These are phyloP conservation scores for Nezara viridula DNA, from an alignment of 2,888 invertebrate genomes.

Conservation along the genomic window DNA sequence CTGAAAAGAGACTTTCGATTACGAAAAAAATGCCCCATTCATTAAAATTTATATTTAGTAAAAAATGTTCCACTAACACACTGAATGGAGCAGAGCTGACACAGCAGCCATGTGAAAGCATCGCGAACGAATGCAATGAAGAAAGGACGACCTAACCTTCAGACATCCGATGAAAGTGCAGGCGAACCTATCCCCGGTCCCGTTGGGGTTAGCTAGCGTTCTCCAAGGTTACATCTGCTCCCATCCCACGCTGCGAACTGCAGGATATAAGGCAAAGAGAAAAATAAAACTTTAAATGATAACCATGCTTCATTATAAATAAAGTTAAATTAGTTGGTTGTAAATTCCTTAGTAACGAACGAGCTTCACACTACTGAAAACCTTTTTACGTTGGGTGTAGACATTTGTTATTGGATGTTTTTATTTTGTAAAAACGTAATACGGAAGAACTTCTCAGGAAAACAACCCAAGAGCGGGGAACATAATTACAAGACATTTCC, in stretches of 20 bases:
- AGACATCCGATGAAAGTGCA: conserved; percentile 11
- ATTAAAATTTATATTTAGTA: background rate
- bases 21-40: background rate
- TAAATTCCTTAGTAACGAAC: too few relatives aligned
- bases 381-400: too few relatives aligned
- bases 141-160: conserved; percentile 9
- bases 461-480: too few relatives aligned
- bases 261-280: background rate
- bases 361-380: too few relatives aligned
- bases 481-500: too few relatives aligned
- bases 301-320: too few relatives aligned
- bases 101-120: background rate
- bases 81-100: background rate
- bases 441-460: too few relatives aligned
- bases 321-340: too few relatives aligned
- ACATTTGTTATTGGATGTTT: too few relatives aligned
- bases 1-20: background rate
- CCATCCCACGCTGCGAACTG: background rate
- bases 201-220: conserved; percentile 3
- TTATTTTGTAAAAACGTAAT: too few relatives aligned
- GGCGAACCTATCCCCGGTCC: background rate
- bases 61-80: background rate
- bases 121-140: conserved; percentile 1
- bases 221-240: background rate
- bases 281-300: too few relatives aligned